Percentiles rank a stretch among this genome's conserved stretches.
Evolutionary conservation across 2,113 vertebrate species (phyloP).

Genomic region (Oenanthe melanoleuca): DNA sequence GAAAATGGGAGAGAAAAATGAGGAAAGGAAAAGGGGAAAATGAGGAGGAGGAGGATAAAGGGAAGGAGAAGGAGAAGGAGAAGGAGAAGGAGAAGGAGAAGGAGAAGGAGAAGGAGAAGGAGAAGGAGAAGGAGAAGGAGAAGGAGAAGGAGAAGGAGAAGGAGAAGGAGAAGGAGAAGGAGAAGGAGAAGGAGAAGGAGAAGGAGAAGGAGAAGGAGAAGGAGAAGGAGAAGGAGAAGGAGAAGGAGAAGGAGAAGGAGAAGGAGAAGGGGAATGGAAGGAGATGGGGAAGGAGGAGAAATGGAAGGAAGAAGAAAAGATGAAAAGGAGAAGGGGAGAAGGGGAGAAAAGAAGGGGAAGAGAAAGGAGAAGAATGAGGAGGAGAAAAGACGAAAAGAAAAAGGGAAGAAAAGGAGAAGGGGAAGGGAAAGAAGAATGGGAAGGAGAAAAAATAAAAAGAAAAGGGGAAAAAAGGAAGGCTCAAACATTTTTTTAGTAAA

Average conservation of each 20-base stretch:
- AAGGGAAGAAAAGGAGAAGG: not conserved
- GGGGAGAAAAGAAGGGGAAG: not conserved
- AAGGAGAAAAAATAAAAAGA: not conserved
- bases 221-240: not conserved
- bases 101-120: too few relatives aligned
- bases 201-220: too few relatives aligned
- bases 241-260: fast-evolving
- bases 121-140: too few relatives aligned
- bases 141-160: too few relatives aligned
- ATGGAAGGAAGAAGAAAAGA: too few relatives aligned
- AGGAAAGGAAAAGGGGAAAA: too few relatives aligned
- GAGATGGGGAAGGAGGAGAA: not conserved
- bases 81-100: fast-evolving
- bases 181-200: too few relatives aligned
- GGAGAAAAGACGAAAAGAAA: not conserved
- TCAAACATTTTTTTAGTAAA: not conserved
- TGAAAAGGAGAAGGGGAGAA: too few relatives aligned
- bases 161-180: too few relatives aligned
- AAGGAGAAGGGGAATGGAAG: too few relatives aligned
- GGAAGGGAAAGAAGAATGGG: too few relatives aligned
- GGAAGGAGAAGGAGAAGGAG: fast-evolving
- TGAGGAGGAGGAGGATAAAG: not conserved
- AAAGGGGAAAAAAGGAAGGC: fast-evolving
- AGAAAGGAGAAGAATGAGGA: too few relatives aligned
- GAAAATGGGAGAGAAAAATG: not conserved